Evolutionary conservation across 2,797 vertebrate genomes (phyloP), one percentile per base, ranked within the genome.

Genomic region (Cirrhinus mrigala): DNA sequence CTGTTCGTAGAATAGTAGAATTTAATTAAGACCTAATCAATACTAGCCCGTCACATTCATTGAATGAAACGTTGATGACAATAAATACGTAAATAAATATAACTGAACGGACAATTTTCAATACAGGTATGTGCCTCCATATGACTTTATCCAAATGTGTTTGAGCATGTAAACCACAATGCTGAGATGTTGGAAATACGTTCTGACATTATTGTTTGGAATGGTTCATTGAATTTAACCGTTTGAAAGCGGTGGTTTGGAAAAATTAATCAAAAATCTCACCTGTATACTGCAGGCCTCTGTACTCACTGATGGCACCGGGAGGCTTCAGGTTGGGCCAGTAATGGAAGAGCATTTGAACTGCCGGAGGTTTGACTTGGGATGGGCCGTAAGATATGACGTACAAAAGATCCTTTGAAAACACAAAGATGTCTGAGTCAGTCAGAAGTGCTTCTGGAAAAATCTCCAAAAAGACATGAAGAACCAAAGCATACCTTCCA

Each of bases 341-440:
- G 84, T 99, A 99, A 91, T 99, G 98, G 93, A 99, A 99, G 69
- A 99, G 94, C 98, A 99, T 99, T 94, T 99, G 98, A 79, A 99
- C 98, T 6, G 98, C 98, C 50, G 98, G 97, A 87, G 98, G 97
- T 89, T 99, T 99, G 85, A 99, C 98, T 95, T 99, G 98, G 81
- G 98, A 99, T 20, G 98, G 98, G 84, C 98, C 98, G 78, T 99
- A 99, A 2, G 98, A 99, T 91, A 99, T 99, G 69, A 99, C 98
- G 86, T 99, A 99, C 0, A 99, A 95, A 89, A 99, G 96, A 92
- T 99, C 98, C 98, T 99, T 89, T 16, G 73, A 84, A 83, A 69
- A 78, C 64, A 82, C 46, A 79, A 54, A 1, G 22, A 85, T 46
- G 22, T 44, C 5, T n/a, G 0, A 29, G 12, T 80, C 3, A 37